These are phyloP conservation scores for Zeuzera pyrina DNA, from an alignment of 2,888 invertebrate genomes.

Conservation along the genomic window DNA sequence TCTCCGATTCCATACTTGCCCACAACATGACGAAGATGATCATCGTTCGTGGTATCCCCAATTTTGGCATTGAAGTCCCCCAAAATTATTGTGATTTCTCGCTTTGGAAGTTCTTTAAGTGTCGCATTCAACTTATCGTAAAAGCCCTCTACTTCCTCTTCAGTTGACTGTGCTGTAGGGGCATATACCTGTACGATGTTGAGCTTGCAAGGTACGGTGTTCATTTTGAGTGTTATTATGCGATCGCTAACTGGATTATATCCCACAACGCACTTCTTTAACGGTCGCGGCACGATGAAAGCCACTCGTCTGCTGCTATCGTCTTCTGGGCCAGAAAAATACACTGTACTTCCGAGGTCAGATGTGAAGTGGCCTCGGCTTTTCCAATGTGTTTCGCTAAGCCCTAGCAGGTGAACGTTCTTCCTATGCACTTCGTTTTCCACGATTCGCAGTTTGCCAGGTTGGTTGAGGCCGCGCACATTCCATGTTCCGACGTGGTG, in stretches of 20 bases:
- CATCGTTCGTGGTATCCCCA: too few species aligned
- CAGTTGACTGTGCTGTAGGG: slow-evolving; percentile 1
- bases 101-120: background rate
- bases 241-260: slow-evolving; percentile 1
- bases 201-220: background rate
- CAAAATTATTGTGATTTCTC: too few species aligned
- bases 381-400: background rate
- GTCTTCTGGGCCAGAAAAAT: slow-evolving; percentile 1
- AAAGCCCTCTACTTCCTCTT: slow-evolving; percentile 1
- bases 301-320: background rate
- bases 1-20: too few species aligned
- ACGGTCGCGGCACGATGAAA: background rate
- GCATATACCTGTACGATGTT: slow-evolving; percentile 1
- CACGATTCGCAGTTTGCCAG: too few species aligned
- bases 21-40: too few species aligned
- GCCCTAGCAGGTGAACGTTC: slow-evolving; percentile 1
- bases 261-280: slow-evolving; percentile 1
- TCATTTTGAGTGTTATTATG: background rate
- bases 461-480: too few species aligned
- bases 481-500: too few species aligned
- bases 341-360: background rate
- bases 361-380: background rate
- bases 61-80: too few species aligned
- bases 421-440: slow-evolving; percentile 5
- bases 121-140: background rate